These are phyloP conservation scores for Hypotaenidia philippensis DNA, from an alignment of 2,797 vertebrate genomes.

Conservation along the genomic window DNA sequence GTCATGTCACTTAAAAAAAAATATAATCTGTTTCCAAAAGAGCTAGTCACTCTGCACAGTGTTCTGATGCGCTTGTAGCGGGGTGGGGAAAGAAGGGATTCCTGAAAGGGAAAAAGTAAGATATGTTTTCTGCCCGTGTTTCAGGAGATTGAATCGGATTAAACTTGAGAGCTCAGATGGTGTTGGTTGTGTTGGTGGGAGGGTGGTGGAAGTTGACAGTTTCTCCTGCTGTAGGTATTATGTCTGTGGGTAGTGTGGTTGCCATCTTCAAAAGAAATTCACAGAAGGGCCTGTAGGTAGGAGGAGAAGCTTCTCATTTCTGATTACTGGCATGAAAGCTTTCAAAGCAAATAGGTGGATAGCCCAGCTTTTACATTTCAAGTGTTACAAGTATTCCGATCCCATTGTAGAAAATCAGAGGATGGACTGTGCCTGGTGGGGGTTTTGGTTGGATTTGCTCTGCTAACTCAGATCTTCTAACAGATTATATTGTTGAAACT, in stretches of 20 bases:
- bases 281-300: background rate
- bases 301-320: background rate
- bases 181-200: conserved; percentile 17
- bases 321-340: background rate
- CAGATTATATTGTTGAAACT: background rate
- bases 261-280: conserved; percentile 15
- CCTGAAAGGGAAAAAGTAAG: background rate
- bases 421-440: background rate
- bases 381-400: accelerated
- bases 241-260: conserved; percentile 14
- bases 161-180: conserved; percentile 1
- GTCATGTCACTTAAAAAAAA: background rate
- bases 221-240: background rate
- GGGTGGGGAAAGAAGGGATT: background rate
- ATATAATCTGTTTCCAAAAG: background rate
- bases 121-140: background rate
- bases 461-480: background rate
- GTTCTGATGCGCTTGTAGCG: background rate
- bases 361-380: background rate
- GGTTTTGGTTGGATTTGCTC: background rate
- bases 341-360: background rate
- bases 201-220: conserved; percentile 19
- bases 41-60: background rate
- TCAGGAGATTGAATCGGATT: background rate
- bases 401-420: accelerated